These are phyloP conservation scores for Lithophane ornitopus DNA, from an alignment of 2,888 invertebrate genomes.

Conservation along the genomic window DNA sequence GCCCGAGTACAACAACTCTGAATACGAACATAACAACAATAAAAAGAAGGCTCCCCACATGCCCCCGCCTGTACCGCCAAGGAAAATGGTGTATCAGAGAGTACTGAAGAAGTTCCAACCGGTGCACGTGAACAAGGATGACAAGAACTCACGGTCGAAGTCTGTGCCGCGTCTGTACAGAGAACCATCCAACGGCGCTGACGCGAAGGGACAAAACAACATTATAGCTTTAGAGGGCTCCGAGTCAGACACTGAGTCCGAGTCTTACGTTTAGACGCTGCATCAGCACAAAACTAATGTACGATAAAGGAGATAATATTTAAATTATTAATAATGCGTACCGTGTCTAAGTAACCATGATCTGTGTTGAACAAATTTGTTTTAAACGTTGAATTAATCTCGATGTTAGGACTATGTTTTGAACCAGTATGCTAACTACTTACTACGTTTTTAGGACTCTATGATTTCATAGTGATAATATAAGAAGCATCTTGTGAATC, in stretches of 20 bases:
- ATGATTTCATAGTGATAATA: conserved; percentile 61
- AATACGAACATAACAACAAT: conserved; percentile 81
- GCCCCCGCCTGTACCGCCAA: conserved; percentile 91
- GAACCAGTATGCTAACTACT: conserved; percentile 68
- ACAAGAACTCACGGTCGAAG: conserved; percentile 86
- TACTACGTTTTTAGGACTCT: conserved; percentile 63
- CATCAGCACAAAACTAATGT: conserved; percentile 64
- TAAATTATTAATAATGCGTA: conserved; percentile 60
- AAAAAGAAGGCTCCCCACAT: conserved; percentile 88
- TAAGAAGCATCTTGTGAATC: conserved; percentile 77
- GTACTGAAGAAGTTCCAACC: conserved; percentile 92
- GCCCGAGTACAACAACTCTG: conserved; percentile 81
- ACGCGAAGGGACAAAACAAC: conserved; percentile 79
- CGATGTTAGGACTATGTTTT: conserved; percentile 60
- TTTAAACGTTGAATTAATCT: conserved; percentile 60
- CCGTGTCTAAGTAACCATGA: conserved; percentile 64
- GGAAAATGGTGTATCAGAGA: conserved; percentile 88
- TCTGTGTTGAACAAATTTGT: conserved; percentile 67
- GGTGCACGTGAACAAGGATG: conserved; percentile 92
- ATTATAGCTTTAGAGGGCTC: conserved; percentile 86
- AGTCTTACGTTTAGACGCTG: conserved; percentile 85
- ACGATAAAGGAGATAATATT: conserved; percentile 53
- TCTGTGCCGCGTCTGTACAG: conserved; percentile 87
- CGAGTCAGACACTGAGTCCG: conserved; percentile 89
- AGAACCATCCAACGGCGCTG: conserved; percentile 82